Evolutionary conservation across 2,888 invertebrate genomes (phyloP), one percentile per base, ranked within the genome.

Genomic region (Atethmia centrago): DNA sequence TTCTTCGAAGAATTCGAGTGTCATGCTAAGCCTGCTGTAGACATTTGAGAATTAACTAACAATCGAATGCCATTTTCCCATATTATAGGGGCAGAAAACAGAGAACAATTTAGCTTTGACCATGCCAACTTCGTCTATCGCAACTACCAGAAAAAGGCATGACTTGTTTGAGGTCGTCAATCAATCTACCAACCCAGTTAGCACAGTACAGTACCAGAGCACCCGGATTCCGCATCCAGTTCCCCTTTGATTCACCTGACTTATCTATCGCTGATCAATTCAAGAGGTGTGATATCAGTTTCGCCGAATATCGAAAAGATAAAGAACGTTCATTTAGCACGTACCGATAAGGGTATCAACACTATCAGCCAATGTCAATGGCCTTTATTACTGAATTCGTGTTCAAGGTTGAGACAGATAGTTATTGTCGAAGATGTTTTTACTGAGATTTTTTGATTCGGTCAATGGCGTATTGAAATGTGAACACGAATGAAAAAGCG

Each of bases 281-380:
- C 10, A 10, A 28, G 21, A 53, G 16, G 7, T 36, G 36, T 40
- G 49, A 42, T 45, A 25, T 49, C 21, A 68, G 1, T 9, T 45
- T 21, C 28, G 12, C 21, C 10, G 42, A 31, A 61, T 64, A 56
- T 31, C 19, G 2, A 25, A 0, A 2, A 53, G 84, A 81, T 81
- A 81, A 65, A 21, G 25, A 55, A 68, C 25, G 25, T 68, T 55
- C 21, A 14, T 40, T 62, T 25, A 58, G 40, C 84, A 84, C 81
- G 84, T 81, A 74, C 61, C 12, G 81, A 82, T 82, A 82, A 64
- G 28, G 14, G 8, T 83, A 71, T 71, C 51, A 9, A 42, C 36
- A 40, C 28, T 71, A 80, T 68, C 84, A 56, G 36, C 0, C 80
- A 81, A 75, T 81, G 81, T 81, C 81, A 81, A 58, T 84, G 80